phyloP scores from a whole-genome alignment of 2,113 vertebrate genomes.

The Marcusenius ussheri region DNA sequence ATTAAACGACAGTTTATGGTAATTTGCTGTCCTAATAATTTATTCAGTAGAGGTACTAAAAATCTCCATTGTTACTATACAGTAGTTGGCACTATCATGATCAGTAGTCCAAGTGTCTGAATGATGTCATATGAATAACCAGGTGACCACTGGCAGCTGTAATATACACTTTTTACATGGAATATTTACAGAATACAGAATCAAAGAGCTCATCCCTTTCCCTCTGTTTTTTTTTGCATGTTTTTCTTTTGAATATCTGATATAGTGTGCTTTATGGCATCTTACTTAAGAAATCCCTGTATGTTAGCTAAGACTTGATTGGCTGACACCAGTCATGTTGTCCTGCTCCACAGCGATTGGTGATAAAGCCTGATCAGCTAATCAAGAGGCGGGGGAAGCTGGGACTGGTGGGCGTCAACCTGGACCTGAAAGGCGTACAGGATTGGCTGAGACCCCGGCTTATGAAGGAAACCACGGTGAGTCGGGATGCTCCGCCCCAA shows the following conservation, averaged over 20 bases:
- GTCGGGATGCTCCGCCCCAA: constrained; percentile 32
- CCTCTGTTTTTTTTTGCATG: neutral
- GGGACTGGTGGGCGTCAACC: constrained; percentile 83
- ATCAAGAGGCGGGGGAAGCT: constrained; percentile 93
- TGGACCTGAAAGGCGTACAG: constrained; percentile 75
- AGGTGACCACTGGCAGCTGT: neutral
- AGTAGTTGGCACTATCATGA: neutral
- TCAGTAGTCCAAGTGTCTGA: neutral
- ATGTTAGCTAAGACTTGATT: neutral
- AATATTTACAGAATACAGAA: neutral
- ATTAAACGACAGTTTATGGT: neutral
- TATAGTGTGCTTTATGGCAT: neutral
- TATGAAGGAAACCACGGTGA: constrained; percentile 80
- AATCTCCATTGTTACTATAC: neutral
- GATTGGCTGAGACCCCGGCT: constrained; percentile 76
- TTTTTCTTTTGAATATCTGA: neutral
- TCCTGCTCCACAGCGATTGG: constrained; percentile 64
- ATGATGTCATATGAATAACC: neutral
- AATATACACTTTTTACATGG: neutral
- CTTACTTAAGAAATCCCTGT: neutral
- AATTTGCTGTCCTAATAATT: neutral
- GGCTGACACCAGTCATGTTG: neutral
- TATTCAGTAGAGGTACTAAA: neutral
- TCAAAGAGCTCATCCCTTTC: neutral
- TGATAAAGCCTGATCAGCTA: constrained; percentile 94